Evolutionary conservation across 2,113 vertebrate genomes (phyloP).

Genomic region (Petromus typicus): DNA sequence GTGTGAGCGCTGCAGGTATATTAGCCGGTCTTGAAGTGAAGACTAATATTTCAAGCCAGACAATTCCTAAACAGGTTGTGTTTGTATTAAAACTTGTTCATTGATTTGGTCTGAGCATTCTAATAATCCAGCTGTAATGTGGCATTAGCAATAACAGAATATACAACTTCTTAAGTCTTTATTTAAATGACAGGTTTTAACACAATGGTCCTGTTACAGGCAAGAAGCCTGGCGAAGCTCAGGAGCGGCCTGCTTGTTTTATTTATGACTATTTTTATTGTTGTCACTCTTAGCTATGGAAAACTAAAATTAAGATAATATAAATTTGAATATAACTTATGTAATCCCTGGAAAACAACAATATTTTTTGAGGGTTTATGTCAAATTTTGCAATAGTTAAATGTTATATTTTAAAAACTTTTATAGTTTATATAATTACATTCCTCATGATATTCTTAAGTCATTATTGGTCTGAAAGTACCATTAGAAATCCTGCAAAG

Average conservation of each 20-base stretch:
- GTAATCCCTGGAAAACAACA: constrained; percentile 90
- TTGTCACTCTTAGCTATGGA: constrained; percentile 86
- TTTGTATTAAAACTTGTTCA: constrained; percentile 73
- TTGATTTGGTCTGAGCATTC: constrained; percentile 63
- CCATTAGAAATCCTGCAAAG: constrained; percentile 46
- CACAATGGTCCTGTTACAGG: constrained; percentile 43
- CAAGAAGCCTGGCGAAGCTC: constrained; percentile 89
- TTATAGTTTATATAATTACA: not conserved
- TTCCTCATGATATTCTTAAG: not conserved
- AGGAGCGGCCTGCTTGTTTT: constrained; percentile 88
- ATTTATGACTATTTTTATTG: constrained; percentile 84
- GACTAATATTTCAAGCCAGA: constrained; percentile 67
- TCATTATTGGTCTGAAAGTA: constrained; percentile 46
- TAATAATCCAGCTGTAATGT: constrained; percentile 53
- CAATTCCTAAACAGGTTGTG: constrained; percentile 67
- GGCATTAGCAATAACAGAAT: constrained; percentile 61
- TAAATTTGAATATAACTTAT: constrained; percentile 89
- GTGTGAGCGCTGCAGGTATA: constrained; percentile 63
- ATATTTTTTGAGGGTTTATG: constrained; percentile 75
- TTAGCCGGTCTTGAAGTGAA: constrained; percentile 70
- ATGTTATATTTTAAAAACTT: constrained; percentile 39
- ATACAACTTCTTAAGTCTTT: constrained; percentile 21
- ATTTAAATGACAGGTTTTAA: constrained; percentile 75
- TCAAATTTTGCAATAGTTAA: not conserved
- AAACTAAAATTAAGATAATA: constrained; percentile 90